Evolutionary conservation across 2,113 vertebrate species (phyloP).

Genomic region (Struthio camelus): DNA sequence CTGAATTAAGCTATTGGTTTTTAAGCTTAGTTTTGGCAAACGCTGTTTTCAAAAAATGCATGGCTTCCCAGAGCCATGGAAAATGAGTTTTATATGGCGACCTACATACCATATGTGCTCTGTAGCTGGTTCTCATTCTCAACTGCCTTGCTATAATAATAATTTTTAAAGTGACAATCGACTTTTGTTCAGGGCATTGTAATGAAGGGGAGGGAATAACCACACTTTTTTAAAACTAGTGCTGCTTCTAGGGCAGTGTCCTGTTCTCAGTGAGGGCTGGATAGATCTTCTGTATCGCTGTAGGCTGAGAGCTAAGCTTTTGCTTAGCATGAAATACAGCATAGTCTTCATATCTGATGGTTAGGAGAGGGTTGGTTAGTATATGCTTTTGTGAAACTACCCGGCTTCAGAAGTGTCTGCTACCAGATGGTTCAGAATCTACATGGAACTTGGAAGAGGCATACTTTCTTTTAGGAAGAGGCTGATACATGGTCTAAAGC

Average conservation of each 20-base stretch:
- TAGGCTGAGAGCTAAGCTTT: too few relatives aligned
- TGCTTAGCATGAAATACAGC: background rate
- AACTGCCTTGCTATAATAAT: background rate
- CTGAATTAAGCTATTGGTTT: background rate
- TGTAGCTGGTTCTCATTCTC: background rate
- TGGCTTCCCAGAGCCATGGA: background rate
- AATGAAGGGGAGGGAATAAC: background rate
- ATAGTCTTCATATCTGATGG: background rate
- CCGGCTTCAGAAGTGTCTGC: background rate
- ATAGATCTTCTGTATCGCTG: background rate
- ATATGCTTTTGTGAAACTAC: background rate
- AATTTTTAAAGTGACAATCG: background rate
- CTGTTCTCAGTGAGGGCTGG: background rate
- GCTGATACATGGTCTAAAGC: background rate
- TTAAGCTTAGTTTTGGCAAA: background rate
- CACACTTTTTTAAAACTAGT: background rate
- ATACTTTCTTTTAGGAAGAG: background rate
- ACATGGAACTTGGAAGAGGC: background rate
- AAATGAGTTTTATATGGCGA: background rate
- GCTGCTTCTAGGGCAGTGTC: background rate
- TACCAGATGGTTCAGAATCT: background rate
- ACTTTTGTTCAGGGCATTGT: background rate
- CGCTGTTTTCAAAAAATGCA: background rate
- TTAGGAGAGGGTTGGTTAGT: background rate
- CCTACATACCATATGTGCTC: background rate